These are phyloP conservation scores for Girardinus metallicus DNA, from an alignment of 2,797 vertebrate genomes.

Conservation along the genomic window DNA sequence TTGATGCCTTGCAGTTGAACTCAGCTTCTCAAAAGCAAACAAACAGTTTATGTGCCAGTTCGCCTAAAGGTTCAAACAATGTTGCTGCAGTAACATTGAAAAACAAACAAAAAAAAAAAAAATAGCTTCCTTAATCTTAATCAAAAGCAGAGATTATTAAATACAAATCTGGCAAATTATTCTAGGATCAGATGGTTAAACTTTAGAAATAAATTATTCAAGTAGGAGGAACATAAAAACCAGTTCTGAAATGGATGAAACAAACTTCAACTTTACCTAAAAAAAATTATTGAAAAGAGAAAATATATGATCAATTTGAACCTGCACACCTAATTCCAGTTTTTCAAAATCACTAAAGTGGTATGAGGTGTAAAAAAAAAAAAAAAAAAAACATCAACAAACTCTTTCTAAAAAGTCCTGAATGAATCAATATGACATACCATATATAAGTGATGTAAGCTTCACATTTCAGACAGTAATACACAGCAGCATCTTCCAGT, in stretches of 20 bases:
- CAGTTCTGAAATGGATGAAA: background rate
- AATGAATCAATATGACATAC: background rate
- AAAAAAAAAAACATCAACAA: background rate
- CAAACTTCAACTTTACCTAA: background rate
- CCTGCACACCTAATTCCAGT: background rate
- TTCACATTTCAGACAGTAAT: background rate
- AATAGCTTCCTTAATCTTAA: background rate
- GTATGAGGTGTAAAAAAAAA: background rate
- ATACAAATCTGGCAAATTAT: background rate
- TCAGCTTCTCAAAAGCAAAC: constrained; percentile 40
- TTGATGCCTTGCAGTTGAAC: constrained; percentile 22
- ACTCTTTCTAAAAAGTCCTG: background rate
- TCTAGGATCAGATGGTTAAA: background rate
- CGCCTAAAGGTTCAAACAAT: constrained; percentile 45
- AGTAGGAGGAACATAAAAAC: background rate
- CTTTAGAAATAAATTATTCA: background rate
- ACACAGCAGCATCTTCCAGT: background rate
- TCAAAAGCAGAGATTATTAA: background rate
- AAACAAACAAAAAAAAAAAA: background rate
- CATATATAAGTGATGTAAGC: background rate
- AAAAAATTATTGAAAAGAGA: background rate
- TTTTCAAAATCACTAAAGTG: background rate
- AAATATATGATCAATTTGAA: background rate
- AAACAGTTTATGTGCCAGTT: constrained; percentile 30
- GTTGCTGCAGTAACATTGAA: background rate